phyloP scores from a whole-genome alignment of 2,113 vertebrate species.

The Podilymbus podiceps region DNA sequence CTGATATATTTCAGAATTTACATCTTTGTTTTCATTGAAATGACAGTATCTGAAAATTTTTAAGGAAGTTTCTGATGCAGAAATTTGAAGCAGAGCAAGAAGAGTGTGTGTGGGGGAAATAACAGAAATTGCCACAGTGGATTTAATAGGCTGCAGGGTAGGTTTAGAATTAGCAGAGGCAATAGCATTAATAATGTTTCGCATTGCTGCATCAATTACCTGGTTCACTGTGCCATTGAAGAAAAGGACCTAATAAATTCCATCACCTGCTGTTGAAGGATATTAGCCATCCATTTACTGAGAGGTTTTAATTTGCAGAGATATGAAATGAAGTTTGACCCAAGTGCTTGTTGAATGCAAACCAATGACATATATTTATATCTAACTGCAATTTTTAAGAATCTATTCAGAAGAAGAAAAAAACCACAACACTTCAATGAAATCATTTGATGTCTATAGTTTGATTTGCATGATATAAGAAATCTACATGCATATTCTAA shows the following conservation, averaged over 20 bases:
- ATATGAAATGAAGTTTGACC: slow-evolving; percentile 55
- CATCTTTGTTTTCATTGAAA: not conserved
- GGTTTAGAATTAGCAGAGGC: slow-evolving; percentile 17
- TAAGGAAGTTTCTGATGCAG: not conserved
- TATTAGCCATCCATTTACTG: slow-evolving; percentile 52
- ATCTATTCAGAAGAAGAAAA: not conserved
- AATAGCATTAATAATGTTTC: slow-evolving; percentile 54
- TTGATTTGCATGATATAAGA: not conserved
- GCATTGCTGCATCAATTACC: slow-evolving; percentile 53
- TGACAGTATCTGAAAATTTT: not conserved
- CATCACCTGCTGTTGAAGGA: slow-evolving; percentile 60
- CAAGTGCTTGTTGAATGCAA: slow-evolving; percentile 24
- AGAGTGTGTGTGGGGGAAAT: not conserved
- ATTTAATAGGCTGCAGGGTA: slow-evolving; percentile 28
- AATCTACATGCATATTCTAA: not conserved
- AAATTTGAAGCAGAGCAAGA: not conserved
- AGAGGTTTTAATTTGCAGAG: slow-evolving; percentile 59
- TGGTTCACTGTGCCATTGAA: slow-evolving; percentile 3
- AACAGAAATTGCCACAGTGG: not conserved
- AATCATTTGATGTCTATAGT: not conserved
- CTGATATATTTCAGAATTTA: not conserved
- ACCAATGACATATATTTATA: not conserved
- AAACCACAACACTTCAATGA: not conserved
- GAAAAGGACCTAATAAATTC: slow-evolving; percentile 56
- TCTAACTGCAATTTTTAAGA: not conserved